phyloP scores from a whole-genome alignment of 1,140 invertebrate genomes.

The Grapholita molesta region DNA sequence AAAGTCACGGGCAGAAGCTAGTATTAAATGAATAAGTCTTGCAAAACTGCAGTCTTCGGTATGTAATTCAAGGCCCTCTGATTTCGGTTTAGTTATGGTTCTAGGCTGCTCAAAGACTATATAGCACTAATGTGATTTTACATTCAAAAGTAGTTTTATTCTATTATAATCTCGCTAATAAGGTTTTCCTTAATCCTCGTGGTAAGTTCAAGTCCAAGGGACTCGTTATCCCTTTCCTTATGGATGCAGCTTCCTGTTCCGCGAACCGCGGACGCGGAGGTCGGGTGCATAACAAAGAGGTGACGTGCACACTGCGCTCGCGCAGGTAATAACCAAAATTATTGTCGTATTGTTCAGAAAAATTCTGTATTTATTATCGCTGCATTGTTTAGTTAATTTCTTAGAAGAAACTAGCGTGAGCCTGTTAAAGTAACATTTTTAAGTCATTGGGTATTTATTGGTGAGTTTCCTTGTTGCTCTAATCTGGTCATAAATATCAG shows the following conservation, averaged over 20 bases:
- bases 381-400: neutral
- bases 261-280: neutral
- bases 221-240: conserved; percentile 6
- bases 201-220: neutral
- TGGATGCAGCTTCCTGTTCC: neutral
- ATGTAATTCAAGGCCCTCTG: too few relatives aligned
- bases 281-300: conserved; percentile 1
- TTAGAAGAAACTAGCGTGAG: neutral
- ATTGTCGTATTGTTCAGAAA: neutral
- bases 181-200: neutral
- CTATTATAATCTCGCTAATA: neutral
- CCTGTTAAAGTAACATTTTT: neutral
- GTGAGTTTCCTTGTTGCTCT: too few relatives aligned
- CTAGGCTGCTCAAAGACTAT: neutral
- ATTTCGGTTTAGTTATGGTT: neutral
- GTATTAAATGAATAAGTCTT: too few relatives aligned
- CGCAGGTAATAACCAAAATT: neutral
- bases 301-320: neutral
- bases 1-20: too few relatives aligned
- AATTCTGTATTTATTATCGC: neutral
- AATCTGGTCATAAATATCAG: too few relatives aligned
- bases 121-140: neutral
- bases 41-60: too few relatives aligned
- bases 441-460: neutral
- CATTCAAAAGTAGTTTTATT: neutral